These are phyloP conservation scores for Apoda limacodes DNA, from an alignment of 2,888 invertebrate genomes.

Conservation along the genomic window DNA sequence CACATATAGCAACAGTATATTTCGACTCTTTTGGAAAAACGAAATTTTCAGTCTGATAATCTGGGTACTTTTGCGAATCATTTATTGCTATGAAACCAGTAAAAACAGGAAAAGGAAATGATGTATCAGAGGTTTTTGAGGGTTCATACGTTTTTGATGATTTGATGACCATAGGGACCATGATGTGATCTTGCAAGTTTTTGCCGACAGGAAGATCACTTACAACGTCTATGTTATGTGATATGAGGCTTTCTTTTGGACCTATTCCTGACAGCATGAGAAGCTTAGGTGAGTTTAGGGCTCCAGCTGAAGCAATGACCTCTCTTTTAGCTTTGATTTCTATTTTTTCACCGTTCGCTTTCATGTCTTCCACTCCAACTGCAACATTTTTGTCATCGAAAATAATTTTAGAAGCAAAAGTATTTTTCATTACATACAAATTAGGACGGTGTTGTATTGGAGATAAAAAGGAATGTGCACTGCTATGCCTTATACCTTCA, in stretches of 20 bases:
- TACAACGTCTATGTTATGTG: constrained; percentile 24
- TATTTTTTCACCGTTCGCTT: constrained; percentile 15
- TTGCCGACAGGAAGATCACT: constrained; percentile 32
- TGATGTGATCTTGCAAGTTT: constrained; percentile 28
- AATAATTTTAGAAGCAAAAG: constrained; percentile 26
- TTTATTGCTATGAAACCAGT: constrained; percentile 25
- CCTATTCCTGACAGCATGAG: constrained; percentile 37
- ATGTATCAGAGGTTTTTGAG: constrained; percentile 11
- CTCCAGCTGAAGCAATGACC: constrained; percentile 33
- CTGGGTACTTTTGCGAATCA: constrained; percentile 22
- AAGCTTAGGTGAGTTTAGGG: constrained; percentile 30
- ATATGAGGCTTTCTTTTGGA: constrained; percentile 26
- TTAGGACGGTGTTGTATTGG: constrained; percentile 24
- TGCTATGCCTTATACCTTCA: constrained; percentile 27
- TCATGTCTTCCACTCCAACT: constrained; percentile 23
- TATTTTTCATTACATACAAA: constrained; percentile 27
- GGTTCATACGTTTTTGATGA: constrained; percentile 11
- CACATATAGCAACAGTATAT: constrained; percentile 13
- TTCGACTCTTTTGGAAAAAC: constrained; percentile 11
- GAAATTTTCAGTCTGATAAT: constrained; percentile 24
- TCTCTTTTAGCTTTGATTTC: constrained; percentile 26
- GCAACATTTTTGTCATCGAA: constrained; percentile 30
- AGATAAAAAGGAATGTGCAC: constrained; percentile 26
- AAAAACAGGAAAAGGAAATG: constrained; percentile 20
- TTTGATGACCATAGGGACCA: constrained; percentile 13